These are phyloP conservation scores for Daktulosphaira vitifoliae DNA, from an alignment of 1,140 invertebrate species.

Conservation along the genomic window DNA sequence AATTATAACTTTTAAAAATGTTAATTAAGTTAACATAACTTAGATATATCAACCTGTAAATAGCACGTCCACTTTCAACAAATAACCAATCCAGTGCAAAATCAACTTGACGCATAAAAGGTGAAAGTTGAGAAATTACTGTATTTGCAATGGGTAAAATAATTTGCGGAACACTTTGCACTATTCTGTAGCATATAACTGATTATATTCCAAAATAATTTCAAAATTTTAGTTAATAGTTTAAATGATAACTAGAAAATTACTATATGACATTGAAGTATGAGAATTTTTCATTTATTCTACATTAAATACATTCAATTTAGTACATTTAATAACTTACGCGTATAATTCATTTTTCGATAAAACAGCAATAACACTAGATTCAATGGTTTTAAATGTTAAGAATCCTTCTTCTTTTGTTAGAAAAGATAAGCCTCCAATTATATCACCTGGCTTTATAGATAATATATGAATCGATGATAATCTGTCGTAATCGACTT, in stretches of 20 bases:
- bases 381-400: constrained; percentile 76
- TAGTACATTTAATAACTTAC: constrained; percentile 48
- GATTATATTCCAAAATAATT: no score
- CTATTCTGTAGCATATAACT: constrained; percentile 54
- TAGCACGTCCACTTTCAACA: constrained; percentile 86
- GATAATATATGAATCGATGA: constrained; percentile 75
- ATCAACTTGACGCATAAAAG: constrained; percentile 96
- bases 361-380: constrained; percentile 70
- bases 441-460: constrained; percentile 81
- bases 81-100: constrained; percentile 98
- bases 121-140: constrained; percentile 82
- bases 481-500: constrained; percentile 57
- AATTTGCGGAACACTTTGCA: constrained; percentile 78
- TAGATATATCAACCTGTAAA: no score
- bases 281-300: no score
- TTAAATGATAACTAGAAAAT: no score
- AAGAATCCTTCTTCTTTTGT: constrained; percentile 95
- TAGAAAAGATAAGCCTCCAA: constrained; percentile 83
- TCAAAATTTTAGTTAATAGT: no score
- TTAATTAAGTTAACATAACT: no score
- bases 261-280: no score
- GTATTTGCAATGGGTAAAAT: constrained; percentile 88
- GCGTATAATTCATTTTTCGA: constrained; percentile 74
- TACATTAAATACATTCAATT: no score
- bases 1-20: no score